phyloP scores from a whole-genome alignment of 2,797 vertebrate genomes.

The Mus minutoides region DNA sequence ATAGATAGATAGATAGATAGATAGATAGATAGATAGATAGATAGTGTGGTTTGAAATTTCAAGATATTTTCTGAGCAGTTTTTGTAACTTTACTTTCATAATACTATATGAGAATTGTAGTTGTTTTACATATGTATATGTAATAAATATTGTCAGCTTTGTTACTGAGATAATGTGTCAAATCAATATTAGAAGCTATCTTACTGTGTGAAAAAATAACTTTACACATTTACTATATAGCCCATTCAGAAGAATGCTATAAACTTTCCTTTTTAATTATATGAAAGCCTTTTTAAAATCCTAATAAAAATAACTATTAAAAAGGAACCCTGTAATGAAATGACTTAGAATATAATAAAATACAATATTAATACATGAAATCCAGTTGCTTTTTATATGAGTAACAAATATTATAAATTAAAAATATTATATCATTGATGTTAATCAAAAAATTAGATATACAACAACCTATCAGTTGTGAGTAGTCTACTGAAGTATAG shows the following conservation, averaged over 20 bases:
- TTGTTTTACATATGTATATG: not conserved
- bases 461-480: not conserved
- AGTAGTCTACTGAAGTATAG: not conserved
- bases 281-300: not conserved
- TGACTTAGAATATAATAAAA: not conserved
- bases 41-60: not conserved
- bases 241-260: not conserved
- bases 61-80: not conserved
- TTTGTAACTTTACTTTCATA: not conserved
- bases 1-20: no score
- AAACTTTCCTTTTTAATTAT: not conserved
- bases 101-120: not conserved
- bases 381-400: not conserved
- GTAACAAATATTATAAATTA: not conserved
- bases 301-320: not conserved
- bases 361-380: not conserved
- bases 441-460: not conserved
- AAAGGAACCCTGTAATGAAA: not conserved
- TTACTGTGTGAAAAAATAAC: not conserved
- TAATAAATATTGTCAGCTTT: not conserved
- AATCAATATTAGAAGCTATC: not conserved
- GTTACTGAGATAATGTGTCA: not conserved
- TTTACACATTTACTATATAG: not conserved
- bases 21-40: no score
- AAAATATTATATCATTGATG: not conserved